Evolutionary conservation across 2,113 vertebrate species (phyloP).

Genomic region (Lycocorax pyrrhopterus): DNA sequence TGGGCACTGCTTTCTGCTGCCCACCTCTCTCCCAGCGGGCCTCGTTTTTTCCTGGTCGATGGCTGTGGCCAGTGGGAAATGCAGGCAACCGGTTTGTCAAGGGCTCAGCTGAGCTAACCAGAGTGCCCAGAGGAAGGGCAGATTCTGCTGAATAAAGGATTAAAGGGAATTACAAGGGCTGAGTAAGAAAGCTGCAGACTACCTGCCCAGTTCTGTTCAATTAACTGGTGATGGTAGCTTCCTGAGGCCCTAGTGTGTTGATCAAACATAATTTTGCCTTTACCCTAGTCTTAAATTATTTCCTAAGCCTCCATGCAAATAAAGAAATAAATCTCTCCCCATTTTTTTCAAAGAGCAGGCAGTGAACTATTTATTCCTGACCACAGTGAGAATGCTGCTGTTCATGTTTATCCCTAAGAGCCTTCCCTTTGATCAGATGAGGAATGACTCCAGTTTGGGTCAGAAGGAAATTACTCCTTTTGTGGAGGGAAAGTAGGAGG

Average conservation of each 20-base stretch:
- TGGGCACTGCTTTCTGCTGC: neutral
- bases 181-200: neutral
- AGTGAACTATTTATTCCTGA: neutral
- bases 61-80: neutral
- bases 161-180: neutral
- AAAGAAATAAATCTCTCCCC: neutral
- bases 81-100: neutral
- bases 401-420: neutral
- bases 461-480: neutral
- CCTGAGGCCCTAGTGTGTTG: neutral
- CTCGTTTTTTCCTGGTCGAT: neutral
- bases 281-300: neutral
- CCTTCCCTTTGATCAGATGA: neutral
- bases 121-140: neutral
- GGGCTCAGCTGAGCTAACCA: neutral
- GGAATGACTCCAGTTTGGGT: neutral
- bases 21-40: neutral
- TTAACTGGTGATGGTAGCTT: neutral
- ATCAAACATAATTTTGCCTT: neutral
- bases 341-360: neutral
- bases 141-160: neutral
- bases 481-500: neutral
- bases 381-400: neutral
- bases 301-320: neutral
- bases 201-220: neutral